phyloP scores from a whole-genome alignment of 2,113 vertebrate genomes.

The Gymnogyps californianus region DNA sequence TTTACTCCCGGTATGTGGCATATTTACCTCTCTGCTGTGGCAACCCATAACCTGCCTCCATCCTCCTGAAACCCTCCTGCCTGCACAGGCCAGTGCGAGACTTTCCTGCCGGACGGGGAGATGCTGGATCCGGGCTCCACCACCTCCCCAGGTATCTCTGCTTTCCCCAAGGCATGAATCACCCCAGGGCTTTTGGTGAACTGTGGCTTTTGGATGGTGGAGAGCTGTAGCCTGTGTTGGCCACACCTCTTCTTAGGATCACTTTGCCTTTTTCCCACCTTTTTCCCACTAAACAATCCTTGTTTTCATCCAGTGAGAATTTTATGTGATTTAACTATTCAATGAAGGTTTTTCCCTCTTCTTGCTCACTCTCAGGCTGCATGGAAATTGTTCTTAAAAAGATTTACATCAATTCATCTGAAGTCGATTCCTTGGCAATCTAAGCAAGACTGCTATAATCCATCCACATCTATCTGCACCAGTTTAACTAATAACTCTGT shows the following conservation, averaged over 20 bases:
- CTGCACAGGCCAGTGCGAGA: background rate
- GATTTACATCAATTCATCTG: background rate
- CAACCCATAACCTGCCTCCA: background rate
- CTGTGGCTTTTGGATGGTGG: background rate
- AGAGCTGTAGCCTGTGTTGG: background rate
- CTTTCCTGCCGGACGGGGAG: background rate
- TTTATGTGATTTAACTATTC: background rate
- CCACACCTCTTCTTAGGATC: background rate
- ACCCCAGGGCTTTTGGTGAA: background rate
- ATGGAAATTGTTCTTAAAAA: background rate
- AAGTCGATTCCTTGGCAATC: background rate
- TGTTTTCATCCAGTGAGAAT: background rate
- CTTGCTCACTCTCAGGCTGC: background rate
- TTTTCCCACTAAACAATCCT: background rate
- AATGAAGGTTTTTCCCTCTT: background rate
- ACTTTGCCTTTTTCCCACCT: background rate
- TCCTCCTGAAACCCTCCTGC: background rate
- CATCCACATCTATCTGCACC: background rate
- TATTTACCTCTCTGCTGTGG: background rate
- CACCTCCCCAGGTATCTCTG: background rate
- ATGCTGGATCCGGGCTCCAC: background rate
- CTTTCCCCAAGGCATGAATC: background rate
- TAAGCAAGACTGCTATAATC: background rate
- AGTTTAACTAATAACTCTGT: background rate
- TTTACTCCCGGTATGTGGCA: background rate